Evolutionary conservation across 2,113 vertebrate species (phyloP).

Genomic region (Prolemur simus): DNA sequence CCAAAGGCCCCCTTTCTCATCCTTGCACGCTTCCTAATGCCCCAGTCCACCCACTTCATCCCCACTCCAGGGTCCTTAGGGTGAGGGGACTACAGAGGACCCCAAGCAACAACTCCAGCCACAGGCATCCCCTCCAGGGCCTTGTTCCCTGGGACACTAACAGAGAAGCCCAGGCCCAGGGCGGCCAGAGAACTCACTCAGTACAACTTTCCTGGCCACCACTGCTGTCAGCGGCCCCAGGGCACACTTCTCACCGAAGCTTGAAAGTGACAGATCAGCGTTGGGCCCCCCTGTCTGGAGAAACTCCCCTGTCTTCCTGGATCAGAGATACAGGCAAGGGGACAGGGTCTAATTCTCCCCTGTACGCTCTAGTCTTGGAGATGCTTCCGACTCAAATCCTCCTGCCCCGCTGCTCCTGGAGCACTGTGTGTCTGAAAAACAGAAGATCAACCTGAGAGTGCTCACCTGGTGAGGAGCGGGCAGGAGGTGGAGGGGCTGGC

Average conservation of each 20-base stretch:
- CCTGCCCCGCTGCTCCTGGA: neutral
- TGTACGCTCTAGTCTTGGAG: neutral
- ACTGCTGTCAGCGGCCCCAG: neutral
- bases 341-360: neutral
- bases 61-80: neutral
- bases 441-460: constrained; percentile 12
- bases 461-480: constrained; percentile 52
- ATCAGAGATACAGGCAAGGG: neutral
- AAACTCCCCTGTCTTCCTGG: neutral
- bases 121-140: neutral
- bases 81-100: neutral
- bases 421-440: neutral
- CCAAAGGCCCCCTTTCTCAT: neutral
- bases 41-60: neutral
- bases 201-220: neutral
- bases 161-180: neutral
- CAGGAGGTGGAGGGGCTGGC: neutral
- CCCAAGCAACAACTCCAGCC: neutral
- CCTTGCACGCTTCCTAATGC: neutral
- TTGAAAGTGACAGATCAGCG: neutral
- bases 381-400: neutral
- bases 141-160: neutral
- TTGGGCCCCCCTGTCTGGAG: neutral
- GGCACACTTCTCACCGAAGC: neutral
- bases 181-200: neutral